Base-by-base conservation (phyloP, 2,113 vertebrate species). In the Narcine bancroftii region DNA sequence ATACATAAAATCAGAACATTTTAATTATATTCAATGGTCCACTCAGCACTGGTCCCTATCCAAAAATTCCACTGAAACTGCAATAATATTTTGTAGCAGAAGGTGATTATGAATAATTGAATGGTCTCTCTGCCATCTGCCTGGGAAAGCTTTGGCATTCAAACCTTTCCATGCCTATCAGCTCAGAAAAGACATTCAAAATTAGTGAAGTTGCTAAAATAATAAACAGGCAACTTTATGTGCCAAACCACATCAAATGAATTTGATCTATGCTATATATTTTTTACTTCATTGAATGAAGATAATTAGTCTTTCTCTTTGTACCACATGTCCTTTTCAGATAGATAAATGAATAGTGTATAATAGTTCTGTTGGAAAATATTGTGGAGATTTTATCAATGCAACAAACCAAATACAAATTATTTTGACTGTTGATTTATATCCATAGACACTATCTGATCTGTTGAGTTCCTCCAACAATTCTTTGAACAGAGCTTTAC, bases 61-160 rank as follows among this genome's bases (percentile, higher is more conserved):
- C 56, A 89, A 89, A 24, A 65, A 24, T 65, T 89, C 19, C 60
- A 89, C 60, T 66, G 60, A 89, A 66, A 36, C 85, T 17, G 9
- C 17, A 39, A 42, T 66, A 42, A 89, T 36, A 9, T 65, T 89
- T 89, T 65, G 60, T 42, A 89, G 85, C 85, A 89, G 85, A 89
- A 89, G 85, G 85, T 89, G n/a, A 89, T 89, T 89, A 89, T 89
- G 60, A 89, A 89, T 89, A 89, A 89, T 89, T 89, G 85, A 89
- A 89, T 89, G 56, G 85, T 65, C 85, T 36, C 39, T 89, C 21
- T 65, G 26, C 85, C 85, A 66, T 89, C 85, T 89, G 85, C 85
- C 85, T 65, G 85, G 65, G 56, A 66, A 65, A 65, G 85, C 60
- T 39, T n/a, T 50, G 50, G n/a, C 85, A 39, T 65, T 26, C 60